These are phyloP conservation scores for Perca fluviatilis DNA, from an alignment of 2,113 vertebrate species.

Conservation along the genomic window DNA sequence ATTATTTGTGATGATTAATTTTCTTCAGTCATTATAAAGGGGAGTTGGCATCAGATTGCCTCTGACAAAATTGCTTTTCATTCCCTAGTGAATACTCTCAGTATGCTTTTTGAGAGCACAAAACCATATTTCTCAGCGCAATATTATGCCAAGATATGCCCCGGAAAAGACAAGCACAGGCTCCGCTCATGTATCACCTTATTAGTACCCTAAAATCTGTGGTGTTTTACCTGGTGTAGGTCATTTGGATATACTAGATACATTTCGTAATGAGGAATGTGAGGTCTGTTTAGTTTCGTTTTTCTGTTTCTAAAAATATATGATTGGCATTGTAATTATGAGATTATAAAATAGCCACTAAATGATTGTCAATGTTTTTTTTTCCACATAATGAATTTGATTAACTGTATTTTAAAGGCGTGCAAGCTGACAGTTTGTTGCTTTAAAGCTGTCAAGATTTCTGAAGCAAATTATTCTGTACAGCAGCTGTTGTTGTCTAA, in stretches of 20 bases:
- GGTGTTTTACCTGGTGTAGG: constrained; percentile 49
- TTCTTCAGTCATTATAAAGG: constrained; percentile 95
- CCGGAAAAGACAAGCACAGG: constrained; percentile 66
- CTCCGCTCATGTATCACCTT: constrained; percentile 68
- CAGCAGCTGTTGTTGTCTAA: constrained; percentile 70
- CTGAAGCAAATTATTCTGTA: constrained; percentile 63
- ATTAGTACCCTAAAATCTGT: constrained; percentile 60
- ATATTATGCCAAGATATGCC: constrained; percentile 81
- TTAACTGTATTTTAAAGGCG: constrained; percentile 70
- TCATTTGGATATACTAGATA: constrained; percentile 48
- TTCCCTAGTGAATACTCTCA: constrained; percentile 91
- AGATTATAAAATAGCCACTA: constrained; percentile 56
- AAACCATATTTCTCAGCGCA: constrained; percentile 80
- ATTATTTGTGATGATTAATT: constrained; percentile 98
- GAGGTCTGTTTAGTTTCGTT: constrained; percentile 20
- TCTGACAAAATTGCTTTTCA: constrained; percentile 95
- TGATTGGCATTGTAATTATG: constrained; percentile 57
- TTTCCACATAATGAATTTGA: constrained; percentile 68
- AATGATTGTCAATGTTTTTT: constrained; percentile 49
- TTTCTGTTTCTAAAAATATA: constrained; percentile 29
- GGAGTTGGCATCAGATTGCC: constrained; percentile 91
- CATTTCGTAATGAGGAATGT: constrained; percentile 34
- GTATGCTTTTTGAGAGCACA: constrained; percentile 82
- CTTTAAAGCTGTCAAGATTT: constrained; percentile 72
- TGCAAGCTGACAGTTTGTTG: constrained; percentile 62